Evolutionary conservation across 2,113 vertebrate species (phyloP), one percentile per base, ranked within the genome.

Genomic region (Clarias magur): DNA sequence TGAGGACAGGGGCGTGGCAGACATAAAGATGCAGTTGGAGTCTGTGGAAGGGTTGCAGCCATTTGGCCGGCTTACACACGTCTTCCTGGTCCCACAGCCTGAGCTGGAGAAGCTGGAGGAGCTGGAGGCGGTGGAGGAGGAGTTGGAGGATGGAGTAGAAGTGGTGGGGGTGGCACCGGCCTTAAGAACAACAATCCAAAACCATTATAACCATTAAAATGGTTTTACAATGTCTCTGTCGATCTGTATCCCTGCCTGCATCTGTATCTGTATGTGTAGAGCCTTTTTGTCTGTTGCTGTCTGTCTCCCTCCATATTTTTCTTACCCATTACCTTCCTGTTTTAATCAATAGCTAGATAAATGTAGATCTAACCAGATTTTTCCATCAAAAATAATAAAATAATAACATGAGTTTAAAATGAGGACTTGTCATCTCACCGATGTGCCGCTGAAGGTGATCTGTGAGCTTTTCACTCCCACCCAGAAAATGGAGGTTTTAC

Each of bases 21-120:
- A 96, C 94, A 95, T 93, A 89, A 96, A 96, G 56, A 91, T 91
- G 88, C 96, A 96, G 73, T 62, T n/a, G 17, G 38, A 3, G 4
- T 48, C 86, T n/a, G 16, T 62, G 27, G 90, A 7, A 4, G 95
- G 94, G 87, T 93, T 89, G 88, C 96, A 96, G 82, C 82, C 34
- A 8, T 19, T 3, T 1, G 95, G 95, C 16, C 83, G 63, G 88
- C 91, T 95, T 88, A 96, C 89, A 88, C 95, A 96, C 54, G 93
- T 91, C 80, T 96, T 96, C 54, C 63, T 87, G 42, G 59, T 80
- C 2, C 95, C 94, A 73, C 95, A 96, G 21, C 78, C 91, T 15
- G 79, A 1, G 21, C 23, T 73, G 56, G 85, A 73, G 42, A 80
- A 57, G 5, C 72, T 78, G 25, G 59, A 63, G 34, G 21, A 21